Conservation (phyloP, 2,113 vertebrate genomes). For the Dolichallabes microphthalmus region DNA sequence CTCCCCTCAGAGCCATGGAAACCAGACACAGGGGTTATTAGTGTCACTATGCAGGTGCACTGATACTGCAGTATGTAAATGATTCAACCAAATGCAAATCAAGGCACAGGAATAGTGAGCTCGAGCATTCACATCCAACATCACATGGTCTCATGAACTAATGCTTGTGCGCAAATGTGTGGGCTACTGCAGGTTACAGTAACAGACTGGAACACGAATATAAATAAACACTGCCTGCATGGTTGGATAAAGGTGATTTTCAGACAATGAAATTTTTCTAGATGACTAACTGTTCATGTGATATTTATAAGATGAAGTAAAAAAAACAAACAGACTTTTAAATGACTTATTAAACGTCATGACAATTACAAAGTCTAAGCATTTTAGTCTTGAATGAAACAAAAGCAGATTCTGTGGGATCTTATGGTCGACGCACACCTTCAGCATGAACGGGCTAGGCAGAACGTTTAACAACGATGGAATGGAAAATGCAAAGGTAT, state of each 20-base stretch:
- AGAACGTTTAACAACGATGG: not conserved
- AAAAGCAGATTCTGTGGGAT: not conserved
- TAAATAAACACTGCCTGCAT: slow-evolving; percentile 28
- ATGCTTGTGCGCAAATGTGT: slow-evolving; percentile 24
- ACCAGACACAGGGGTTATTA: slow-evolving; percentile 35
- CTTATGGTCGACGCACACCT: not conserved
- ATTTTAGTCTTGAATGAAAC: not conserved
- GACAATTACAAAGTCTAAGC: not conserved
- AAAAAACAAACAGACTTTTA: not conserved
- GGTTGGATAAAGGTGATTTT: slow-evolving; percentile 17
- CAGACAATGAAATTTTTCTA: slow-evolving; percentile 3
- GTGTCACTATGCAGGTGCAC: slow-evolving; percentile 39
- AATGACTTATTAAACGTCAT: not conserved
- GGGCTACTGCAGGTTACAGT: slow-evolving; percentile 31
- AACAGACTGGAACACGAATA: slow-evolving; percentile 21
- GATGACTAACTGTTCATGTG: not conserved
- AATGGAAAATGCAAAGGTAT: not conserved
- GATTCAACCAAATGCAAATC: slow-evolving; percentile 43
- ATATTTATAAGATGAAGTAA: not conserved
- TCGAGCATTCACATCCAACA: slow-evolving; percentile 9
- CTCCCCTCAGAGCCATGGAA: slow-evolving; percentile 33
- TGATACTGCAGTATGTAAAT: slow-evolving; percentile 47
- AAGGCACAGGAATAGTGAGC: slow-evolving; percentile 23
- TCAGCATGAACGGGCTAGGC: not conserved
- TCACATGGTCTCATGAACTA: slow-evolving; percentile 6